Base-by-base conservation (phyloP, 2,888 invertebrate species). In the Epinotia bilunana region DNA sequence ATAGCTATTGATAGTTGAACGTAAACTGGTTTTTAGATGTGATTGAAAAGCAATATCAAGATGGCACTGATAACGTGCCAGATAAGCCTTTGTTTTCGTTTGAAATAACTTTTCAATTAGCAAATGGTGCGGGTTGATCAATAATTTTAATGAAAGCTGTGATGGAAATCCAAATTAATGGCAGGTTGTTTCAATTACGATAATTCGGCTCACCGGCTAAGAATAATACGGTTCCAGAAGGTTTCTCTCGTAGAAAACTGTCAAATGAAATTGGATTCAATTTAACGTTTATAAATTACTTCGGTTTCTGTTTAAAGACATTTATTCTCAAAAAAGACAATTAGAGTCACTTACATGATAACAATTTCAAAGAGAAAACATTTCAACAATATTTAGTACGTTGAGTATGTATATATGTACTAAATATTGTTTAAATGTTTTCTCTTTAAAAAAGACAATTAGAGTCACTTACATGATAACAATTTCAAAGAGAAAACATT, bases 21-120 rank as follows among this genome's bases (percentile, higher is more conserved):
- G 13, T 64, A 71, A 60, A 74, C 57, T 65, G 74, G 74, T 39
- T 13, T 28, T 53, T n/a, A 23, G 60, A 70, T 70, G 74, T 74
- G 74, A 74, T 74, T 74, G 74, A 74, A 74, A 74, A 71, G 74
- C 70, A 74, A 71, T 74, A 74, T 74, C 74, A 74, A 71, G 74
- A 71, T 74, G 70, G 74, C 71, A 53, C 60, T 71, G 74, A 74
- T 74, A 74, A 70, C 74, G 64, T 65, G 63, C 13, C 12, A 53
- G 68, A 73, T 73, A 73, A 58, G 64, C 39, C 28, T 74, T 74
- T 70, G 74, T 74, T 70, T 64, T 43, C 64, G 64, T 53, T 20
- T 53, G 64, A 65, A 20, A 74, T 60, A 39, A 53, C 60, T 70
- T 60, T 74, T 64, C 70, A 74, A 74, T 74, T 74, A 74, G 74